Conservation (phyloP, 2,113 vertebrate species). For the Dipodomys stephensi region DNA sequence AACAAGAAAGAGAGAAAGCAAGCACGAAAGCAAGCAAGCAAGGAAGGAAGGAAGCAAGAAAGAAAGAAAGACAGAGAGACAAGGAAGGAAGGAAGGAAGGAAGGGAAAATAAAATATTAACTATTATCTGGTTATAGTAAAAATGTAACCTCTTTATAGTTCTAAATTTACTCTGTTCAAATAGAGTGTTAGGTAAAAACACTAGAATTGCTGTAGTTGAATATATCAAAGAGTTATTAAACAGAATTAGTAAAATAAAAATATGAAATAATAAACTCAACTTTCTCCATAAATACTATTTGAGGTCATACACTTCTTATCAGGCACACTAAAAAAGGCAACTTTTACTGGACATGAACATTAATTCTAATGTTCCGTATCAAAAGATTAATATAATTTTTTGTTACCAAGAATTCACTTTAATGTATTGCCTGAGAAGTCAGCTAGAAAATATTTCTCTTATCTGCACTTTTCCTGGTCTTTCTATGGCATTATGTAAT, state of each 20-base stretch:
- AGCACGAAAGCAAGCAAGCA: too few species aligned
- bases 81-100: too few species aligned
- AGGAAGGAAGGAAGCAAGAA: too few species aligned
- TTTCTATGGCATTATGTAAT: conserved; percentile 22
- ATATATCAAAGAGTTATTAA: neutral
- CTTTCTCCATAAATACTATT: neutral
- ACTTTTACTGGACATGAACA: conserved; percentile 10
- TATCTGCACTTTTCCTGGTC: neutral
- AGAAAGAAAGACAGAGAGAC: too few species aligned
- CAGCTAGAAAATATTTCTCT: neutral
- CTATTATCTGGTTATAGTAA: neutral
- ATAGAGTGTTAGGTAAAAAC: neutral
- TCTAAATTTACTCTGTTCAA: neutral
- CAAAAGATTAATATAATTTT: conserved; percentile 1
- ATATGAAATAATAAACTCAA: neutral
- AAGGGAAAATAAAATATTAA: too few species aligned
- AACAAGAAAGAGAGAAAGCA: too few species aligned
- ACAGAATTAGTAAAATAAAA: neutral
- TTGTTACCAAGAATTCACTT: neutral
- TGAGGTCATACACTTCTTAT: neutral
- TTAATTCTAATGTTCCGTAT: conserved; percentile 46
- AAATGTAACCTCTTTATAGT: neutral
- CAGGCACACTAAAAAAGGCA: neutral
- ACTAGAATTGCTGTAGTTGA: neutral
- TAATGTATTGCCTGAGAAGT: neutral